phyloP scores from a whole-genome alignment of 2,888 invertebrate genomes.

The Deilephila porcellus region DNA sequence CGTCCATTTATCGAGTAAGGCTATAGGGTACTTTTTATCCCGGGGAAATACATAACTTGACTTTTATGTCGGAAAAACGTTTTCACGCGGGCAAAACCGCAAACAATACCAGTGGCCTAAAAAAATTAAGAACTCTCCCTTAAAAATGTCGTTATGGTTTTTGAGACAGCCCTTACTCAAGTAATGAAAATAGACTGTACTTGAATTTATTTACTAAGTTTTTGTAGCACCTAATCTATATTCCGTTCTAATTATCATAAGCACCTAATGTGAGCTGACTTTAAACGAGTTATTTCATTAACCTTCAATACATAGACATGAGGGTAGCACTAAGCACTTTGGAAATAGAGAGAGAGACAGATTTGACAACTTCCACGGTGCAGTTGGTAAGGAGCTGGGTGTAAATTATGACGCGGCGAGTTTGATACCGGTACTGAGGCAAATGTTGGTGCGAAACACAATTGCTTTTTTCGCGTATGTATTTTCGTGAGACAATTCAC shows the following conservation, averaged over 20 bases:
- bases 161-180: background rate
- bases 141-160: background rate
- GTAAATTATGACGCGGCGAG: too few species aligned
- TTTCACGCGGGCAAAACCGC: background rate
- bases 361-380: background rate
- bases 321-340: background rate
- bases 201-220: slow-evolving; percentile 10
- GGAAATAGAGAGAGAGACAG: background rate
- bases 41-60: background rate
- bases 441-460: too few species aligned
- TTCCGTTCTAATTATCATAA: slow-evolving; percentile 15
- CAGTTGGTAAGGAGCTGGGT: too few species aligned
- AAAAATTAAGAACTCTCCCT: background rate
- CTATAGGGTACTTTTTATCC: background rate
- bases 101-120: background rate
- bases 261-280: background rate
- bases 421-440: too few species aligned
- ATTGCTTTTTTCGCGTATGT: too few species aligned
- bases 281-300: slow-evolving; percentile 15
- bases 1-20: too few species aligned
- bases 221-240: slow-evolving; percentile 27
- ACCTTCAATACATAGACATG: background rate
- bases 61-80: too few species aligned
- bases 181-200: background rate
- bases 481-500: too few species aligned